Conservation (phyloP, 2,888 invertebrate genomes). For the Caenorhabditis macrosperma region DNA sequence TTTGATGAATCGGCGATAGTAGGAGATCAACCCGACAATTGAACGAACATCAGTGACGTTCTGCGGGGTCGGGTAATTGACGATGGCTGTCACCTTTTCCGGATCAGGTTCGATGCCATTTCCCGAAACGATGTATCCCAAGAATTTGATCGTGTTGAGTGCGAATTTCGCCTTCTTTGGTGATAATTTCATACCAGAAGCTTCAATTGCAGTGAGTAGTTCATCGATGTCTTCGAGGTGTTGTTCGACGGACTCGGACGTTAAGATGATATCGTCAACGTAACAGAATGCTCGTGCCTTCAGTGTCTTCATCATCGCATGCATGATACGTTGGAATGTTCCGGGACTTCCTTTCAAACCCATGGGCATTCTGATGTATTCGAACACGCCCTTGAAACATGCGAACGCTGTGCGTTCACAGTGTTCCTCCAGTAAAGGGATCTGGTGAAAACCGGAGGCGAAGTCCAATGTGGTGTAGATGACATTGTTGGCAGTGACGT, state of each 20-base stretch:
- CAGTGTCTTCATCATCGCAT: neutral
- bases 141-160: neutral
- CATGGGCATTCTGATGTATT: conserved; percentile 39
- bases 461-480: conserved; percentile 39
- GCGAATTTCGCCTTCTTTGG: too few relatives aligned
- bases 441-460: conserved; percentile 27
- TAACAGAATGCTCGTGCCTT: neutral
- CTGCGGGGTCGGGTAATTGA: too few relatives aligned
- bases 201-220: neutral
- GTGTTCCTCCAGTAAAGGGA: conserved; percentile 14
- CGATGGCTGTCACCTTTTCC: neutral
- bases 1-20: neutral
- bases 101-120: neutral
- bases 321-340: conserved; percentile 39
- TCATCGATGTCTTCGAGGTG: neutral
- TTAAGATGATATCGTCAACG: conserved; percentile 1
- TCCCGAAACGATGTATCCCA: neutral
- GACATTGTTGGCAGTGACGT: neutral
- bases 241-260: too few relatives aligned
- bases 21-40: too few relatives aligned
- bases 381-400: neutral
- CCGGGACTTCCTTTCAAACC: conserved; percentile 37
- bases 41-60: too few relatives aligned
- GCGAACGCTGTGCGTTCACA: conserved; percentile 38
- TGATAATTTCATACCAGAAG: neutral